Percentiles rank a stretch among this genome's conserved stretches.
These are phyloP conservation scores for Conus canariensis DNA, from an alignment of 2,888 invertebrate species.

Conservation along the genomic window DNA sequence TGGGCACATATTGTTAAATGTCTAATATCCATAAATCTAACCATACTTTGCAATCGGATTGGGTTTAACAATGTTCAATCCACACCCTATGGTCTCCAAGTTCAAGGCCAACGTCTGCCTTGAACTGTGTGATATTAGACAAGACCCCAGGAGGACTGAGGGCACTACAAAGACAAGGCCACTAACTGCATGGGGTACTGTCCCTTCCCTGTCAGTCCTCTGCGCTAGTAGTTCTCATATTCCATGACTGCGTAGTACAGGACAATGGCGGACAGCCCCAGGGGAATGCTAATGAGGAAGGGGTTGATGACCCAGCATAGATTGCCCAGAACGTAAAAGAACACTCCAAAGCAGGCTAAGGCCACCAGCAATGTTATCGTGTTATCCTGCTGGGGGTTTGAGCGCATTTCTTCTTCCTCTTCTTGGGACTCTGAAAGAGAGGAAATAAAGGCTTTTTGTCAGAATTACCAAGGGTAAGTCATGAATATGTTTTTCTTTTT, in stretches of 20 bases:
- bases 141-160: not conserved
- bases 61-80: not conserved
- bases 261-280: not conserved
- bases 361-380: not conserved
- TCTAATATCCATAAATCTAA: not conserved
- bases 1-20: not conserved
- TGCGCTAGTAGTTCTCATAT: not conserved
- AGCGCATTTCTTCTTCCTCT: not conserved
- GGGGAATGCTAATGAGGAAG: not conserved
- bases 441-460: not conserved
- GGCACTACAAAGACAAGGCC: too few species aligned
- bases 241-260: not conserved
- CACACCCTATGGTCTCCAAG: not conserved
- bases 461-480: not conserved
- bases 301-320: not conserved
- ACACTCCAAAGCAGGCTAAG: not conserved
- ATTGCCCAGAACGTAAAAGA: slow-evolving; percentile 21
- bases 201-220: too few species aligned
- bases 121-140: not conserved
- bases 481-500: too few species aligned
- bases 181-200: too few species aligned
- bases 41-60: not conserved
- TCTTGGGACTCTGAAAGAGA: not conserved
- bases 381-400: not conserved
- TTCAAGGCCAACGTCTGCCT: not conserved